Conservation (phyloP, 2,797 vertebrate species). For the Micrastur ruficollis region DNA sequence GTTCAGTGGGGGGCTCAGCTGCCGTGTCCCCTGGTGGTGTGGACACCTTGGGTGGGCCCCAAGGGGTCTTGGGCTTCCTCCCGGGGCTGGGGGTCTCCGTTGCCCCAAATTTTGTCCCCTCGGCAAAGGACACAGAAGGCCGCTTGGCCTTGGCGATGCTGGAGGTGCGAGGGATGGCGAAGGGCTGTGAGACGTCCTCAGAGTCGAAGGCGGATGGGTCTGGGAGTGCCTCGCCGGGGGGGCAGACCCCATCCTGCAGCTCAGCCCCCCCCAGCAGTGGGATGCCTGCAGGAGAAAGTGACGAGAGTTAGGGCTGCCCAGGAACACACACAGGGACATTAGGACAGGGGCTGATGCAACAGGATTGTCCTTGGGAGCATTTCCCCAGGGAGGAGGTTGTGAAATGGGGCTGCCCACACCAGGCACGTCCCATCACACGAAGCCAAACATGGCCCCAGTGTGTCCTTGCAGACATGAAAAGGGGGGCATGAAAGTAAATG, state of each 20-base stretch:
- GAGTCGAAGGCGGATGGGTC: conserved; percentile 79
- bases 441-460: not conserved
- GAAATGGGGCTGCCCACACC: not conserved
- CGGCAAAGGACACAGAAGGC: conserved; percentile 95
- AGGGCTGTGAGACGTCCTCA: conserved; percentile 85
- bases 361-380: not conserved
- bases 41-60: conserved; percentile 79
- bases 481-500: not conserved
- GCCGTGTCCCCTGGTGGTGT: conserved; percentile 40
- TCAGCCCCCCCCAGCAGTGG: conserved; percentile 76
- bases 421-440: not conserved
- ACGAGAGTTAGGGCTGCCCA: not conserved
- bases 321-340: fast-evolving
- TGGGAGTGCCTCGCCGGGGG: conserved; percentile 80
- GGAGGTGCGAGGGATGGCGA: conserved; percentile 94
- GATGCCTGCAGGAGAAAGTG: conserved; percentile 71
- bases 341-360: not conserved
- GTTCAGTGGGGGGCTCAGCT: conserved; percentile 29
- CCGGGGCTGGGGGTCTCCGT: conserved; percentile 74
- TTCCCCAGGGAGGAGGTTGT: not conserved
- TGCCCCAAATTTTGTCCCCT: conserved; percentile 91
- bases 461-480: not conserved
- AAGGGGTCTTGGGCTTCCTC: conserved; percentile 80
- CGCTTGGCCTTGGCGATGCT: conserved; percentile 92
- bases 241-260: conserved; percentile 79